Conservation (phyloP, 2,797 vertebrate species). For the Hemitrygon akajei region DNA sequence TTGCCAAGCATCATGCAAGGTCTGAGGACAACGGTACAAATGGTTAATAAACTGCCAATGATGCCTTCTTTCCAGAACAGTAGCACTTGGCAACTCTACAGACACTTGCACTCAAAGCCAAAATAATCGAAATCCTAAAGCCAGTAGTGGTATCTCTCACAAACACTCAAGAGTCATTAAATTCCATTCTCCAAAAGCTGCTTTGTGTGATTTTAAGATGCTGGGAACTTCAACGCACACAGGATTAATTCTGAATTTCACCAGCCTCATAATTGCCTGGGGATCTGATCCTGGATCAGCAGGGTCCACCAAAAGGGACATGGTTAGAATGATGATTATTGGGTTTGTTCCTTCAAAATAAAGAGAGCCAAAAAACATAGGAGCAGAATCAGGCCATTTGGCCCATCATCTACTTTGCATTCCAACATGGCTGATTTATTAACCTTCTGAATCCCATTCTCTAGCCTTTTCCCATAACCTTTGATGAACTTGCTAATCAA, state of each 20-base stretch:
- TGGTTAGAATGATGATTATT: not conserved
- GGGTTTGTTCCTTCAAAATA: not conserved
- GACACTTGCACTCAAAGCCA: not conserved
- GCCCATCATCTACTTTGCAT: too few relatives aligned
- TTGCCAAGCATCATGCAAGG: not conserved
- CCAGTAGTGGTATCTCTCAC: not conserved
- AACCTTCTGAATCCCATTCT: too few relatives aligned
- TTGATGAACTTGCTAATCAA: too few relatives aligned
- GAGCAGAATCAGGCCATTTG: too few relatives aligned
- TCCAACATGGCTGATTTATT: too few relatives aligned
- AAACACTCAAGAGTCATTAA: not conserved
- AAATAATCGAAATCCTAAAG: not conserved
- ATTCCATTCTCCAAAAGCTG: not conserved
- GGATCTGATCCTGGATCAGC: not conserved
- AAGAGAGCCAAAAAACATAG: too few relatives aligned
- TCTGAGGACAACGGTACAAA: not conserved
- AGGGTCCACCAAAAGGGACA: not conserved
- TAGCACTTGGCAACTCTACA: not conserved
- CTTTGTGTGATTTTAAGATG: not conserved
- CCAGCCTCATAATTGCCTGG: not conserved
- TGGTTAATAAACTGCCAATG: not conserved
- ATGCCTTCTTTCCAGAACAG: not conserved
- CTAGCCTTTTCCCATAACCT: too few relatives aligned
- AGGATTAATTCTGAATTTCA: not conserved
- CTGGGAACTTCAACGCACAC: not conserved